A percentile compares a stretch with the other conserved stretches of the same genome.
Conservation (phyloP, 1,140 invertebrate species). For the Bombus soroeensis region DNA sequence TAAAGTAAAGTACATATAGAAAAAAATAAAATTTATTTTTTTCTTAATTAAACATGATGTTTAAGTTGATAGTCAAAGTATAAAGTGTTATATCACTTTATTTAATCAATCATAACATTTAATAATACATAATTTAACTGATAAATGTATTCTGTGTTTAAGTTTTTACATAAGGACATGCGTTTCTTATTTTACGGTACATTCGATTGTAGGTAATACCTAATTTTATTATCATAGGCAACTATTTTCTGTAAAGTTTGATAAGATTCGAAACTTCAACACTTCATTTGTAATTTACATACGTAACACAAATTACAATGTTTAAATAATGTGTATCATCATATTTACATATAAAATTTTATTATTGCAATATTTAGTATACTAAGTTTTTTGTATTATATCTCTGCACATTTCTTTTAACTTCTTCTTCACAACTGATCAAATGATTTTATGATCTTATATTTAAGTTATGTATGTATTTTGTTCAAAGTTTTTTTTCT, state of each 20-base stretch:
- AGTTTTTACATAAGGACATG: slow-evolving; percentile 82
- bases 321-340: slow-evolving; percentile 57
- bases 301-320: slow-evolving; percentile 72
- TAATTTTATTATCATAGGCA: slow-evolving; percentile 81
- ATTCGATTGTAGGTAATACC: slow-evolving; percentile 79
- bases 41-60: slow-evolving; percentile 4
- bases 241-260: slow-evolving; percentile 81
- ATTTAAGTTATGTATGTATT: slow-evolving; percentile 37
- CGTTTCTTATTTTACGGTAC: slow-evolving; percentile 79
- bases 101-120: slow-evolving; percentile 82
- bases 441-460: slow-evolving; percentile 41
- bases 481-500: slow-evolving; percentile 21
- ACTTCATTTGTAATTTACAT: slow-evolving; percentile 80
- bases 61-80: slow-evolving; percentile 44
- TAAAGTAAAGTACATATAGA: neutral
- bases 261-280: slow-evolving; percentile 81
- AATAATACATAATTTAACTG: slow-evolving; percentile 83
- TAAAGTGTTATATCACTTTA: slow-evolving; percentile 82
- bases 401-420: slow-evolving; percentile 40
- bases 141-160: slow-evolving; percentile 79
- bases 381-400: slow-evolving; percentile 48
- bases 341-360: slow-evolving; percentile 71
- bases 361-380: slow-evolving; percentile 59
- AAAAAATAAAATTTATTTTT: neutral
- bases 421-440: slow-evolving; percentile 30